These are phyloP conservation scores for Leptobrachium ailaonicum DNA, from an alignment of 2,113 vertebrate species.

Conservation along the genomic window DNA sequence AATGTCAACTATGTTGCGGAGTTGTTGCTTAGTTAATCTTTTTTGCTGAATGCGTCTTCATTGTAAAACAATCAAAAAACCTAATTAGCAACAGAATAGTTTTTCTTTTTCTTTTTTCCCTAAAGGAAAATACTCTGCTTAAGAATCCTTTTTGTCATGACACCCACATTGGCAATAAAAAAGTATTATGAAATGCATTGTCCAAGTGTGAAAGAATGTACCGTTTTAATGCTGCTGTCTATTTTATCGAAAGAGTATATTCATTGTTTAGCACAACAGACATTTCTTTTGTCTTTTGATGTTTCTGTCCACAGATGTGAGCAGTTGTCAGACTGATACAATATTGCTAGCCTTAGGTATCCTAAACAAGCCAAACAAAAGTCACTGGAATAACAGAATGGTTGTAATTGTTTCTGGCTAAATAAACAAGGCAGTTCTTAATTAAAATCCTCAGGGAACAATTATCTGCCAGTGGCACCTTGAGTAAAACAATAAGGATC, in stretches of 20 bases:
- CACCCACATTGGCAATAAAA: conserved; percentile 30
- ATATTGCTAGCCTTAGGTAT: conserved; percentile 37
- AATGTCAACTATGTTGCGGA: conserved; percentile 16
- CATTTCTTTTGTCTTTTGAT: conserved; percentile 43
- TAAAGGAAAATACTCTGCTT: conserved; percentile 19
- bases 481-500: conserved; percentile 27
- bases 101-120: not conserved
- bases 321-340: conserved; percentile 36
- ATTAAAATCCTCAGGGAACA: conserved; percentile 39
- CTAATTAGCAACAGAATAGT: conserved; percentile 43
- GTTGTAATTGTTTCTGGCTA: conserved; percentile 42
- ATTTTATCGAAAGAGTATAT: conserved; percentile 27
- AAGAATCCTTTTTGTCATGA: conserved; percentile 39
- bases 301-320: conserved; percentile 37
- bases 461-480: conserved; percentile 47
- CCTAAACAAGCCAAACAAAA: conserved; percentile 32
- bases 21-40: conserved; percentile 11
- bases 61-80: conserved; percentile 21
- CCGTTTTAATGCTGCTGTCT: conserved; percentile 30
- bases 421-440: conserved; percentile 43
- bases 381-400: conserved; percentile 35
- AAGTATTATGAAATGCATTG: conserved; percentile 35
- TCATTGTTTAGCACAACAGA: conserved; percentile 33
- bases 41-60: not conserved
- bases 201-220: conserved; percentile 29